Evolutionary conservation across 2,888 invertebrate genomes (phyloP).

Genomic region (Drosophila cognata): DNA sequence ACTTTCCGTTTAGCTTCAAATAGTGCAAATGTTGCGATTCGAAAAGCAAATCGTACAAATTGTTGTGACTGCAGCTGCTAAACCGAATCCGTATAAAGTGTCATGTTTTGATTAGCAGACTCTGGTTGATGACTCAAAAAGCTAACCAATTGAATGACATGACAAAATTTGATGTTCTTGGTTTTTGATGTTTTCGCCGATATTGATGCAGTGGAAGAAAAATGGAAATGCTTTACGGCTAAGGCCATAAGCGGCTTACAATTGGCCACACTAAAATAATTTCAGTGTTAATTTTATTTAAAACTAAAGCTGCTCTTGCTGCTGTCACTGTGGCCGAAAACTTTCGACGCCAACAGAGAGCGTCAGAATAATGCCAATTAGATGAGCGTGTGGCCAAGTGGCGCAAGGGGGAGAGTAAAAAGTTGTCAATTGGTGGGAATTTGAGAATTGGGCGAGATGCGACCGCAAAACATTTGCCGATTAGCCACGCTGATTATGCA

Average conservation of each 20-base stretch:
- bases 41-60: background rate
- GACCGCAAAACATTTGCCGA: slow-evolving; percentile 67
- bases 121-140: slow-evolving; percentile 21
- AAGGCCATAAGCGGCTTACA: slow-evolving; percentile 71
- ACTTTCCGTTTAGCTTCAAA: background rate
- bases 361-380: slow-evolving; percentile 72
- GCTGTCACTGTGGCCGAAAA: slow-evolving; percentile 26
- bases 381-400: slow-evolving; percentile 31
- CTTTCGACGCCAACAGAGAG: slow-evolving; percentile 42
- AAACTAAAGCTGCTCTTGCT: slow-evolving; percentile 38
- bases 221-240: slow-evolving; percentile 42
- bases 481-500: slow-evolving; percentile 69
- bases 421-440: slow-evolving; percentile 5
- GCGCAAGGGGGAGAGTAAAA: background rate
- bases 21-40: background rate
- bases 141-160: slow-evolving; percentile 25
- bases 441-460: slow-evolving; percentile 21
- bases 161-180: slow-evolving; percentile 5
- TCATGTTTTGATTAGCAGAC: slow-evolving; percentile 28
- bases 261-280: slow-evolving; percentile 70
- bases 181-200: slow-evolving; percentile 11
- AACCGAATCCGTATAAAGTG: slow-evolving; percentile 13
- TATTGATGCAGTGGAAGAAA: slow-evolving; percentile 39
- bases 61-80: background rate
- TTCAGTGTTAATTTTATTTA: slow-evolving; percentile 74